Percentiles rank a stretch among this genome's conserved stretches.
These are phyloP conservation scores for Diabrotica balteata DNA, from an alignment of 2,888 invertebrate genomes.

Conservation along the genomic window DNA sequence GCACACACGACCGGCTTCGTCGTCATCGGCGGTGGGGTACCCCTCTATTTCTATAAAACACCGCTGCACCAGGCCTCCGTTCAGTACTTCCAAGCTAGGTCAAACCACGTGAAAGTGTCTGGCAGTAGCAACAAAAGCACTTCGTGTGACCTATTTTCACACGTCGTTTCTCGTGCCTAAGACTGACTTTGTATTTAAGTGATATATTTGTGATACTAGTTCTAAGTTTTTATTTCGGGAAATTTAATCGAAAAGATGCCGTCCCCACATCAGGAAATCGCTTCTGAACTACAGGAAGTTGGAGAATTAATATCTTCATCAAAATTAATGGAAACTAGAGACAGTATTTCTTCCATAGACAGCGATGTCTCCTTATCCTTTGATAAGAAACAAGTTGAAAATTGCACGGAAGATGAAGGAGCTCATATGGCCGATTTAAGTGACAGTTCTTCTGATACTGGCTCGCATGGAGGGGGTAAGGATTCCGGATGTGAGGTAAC, in stretches of 20 bases:
- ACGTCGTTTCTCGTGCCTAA: constrained; percentile 40
- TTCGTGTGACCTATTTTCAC: constrained; percentile 51
- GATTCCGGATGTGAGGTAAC: constrained; percentile 75
- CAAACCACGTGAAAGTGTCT: constrained; percentile 57
- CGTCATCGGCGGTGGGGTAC: constrained; percentile 14
- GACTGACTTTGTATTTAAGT: constrained; percentile 17
- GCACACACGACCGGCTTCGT: constrained; percentile 9
- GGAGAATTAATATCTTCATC: constrained; percentile 58
- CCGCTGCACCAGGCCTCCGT: constrained; percentile 17
- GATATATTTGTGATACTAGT: constrained; percentile 55
- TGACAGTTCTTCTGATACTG: constrained; percentile 71
- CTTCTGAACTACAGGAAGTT: constrained; percentile 47
- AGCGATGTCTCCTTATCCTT: constrained; percentile 67
- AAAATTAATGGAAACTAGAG: constrained; percentile 65
- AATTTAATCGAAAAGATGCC: constrained; percentile 48
- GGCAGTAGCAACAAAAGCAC: constrained; percentile 55
- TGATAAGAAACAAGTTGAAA: constrained; percentile 51
- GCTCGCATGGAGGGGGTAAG: constrained; percentile 69
- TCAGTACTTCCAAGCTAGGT: constrained; percentile 53
- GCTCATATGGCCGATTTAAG: constrained; percentile 69
- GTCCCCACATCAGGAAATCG: constrained; percentile 47
- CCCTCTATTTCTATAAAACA: constrained; percentile 28
- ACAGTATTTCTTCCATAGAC: constrained; percentile 69
- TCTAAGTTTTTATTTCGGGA: constrained; percentile 9
- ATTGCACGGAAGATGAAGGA: constrained; percentile 17